Evolutionary conservation across 2,113 vertebrate genomes (phyloP).

Genomic region (Hemiscyllium ocellatum): DNA sequence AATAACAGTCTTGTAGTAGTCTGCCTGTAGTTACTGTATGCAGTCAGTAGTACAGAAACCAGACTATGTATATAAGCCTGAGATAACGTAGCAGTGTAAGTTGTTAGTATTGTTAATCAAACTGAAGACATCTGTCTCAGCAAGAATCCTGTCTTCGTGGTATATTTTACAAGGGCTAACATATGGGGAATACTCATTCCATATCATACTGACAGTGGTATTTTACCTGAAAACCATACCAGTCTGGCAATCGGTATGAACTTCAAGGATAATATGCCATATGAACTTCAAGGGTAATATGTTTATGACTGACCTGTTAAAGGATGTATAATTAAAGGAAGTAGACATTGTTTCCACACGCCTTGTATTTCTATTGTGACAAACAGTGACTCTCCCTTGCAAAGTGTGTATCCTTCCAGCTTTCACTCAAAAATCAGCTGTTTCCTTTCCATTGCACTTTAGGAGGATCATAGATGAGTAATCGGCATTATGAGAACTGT

Average conservation of each 20-base stretch:
- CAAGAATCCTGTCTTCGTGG: too few relatives aligned
- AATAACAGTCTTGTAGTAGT: too few relatives aligned
- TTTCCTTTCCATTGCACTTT: not conserved
- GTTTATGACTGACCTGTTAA: not conserved
- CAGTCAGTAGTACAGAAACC: too few relatives aligned
- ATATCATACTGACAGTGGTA: too few relatives aligned
- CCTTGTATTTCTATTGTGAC: not conserved
- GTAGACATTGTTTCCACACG: not conserved
- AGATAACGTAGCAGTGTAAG: too few relatives aligned
- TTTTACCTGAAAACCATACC: too few relatives aligned
- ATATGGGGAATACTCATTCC: too few relatives aligned
- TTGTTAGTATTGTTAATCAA: too few relatives aligned
- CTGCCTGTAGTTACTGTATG: too few relatives aligned
- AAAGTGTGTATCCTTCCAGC: not conserved
- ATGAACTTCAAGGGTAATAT: not conserved
- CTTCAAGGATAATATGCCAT: not conserved
- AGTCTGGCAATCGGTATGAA: not conserved
- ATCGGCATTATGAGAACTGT: not conserved
- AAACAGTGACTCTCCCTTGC: not conserved
- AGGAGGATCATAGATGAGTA: constrained; percentile 22
- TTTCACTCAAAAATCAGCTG: not conserved
- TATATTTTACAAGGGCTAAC: too few relatives aligned
- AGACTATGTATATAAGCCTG: too few relatives aligned
- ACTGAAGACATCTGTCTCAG: too few relatives aligned
- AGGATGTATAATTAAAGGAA: constrained; percentile 12